phyloP scores from a whole-genome alignment of 35 echinoderm and acorn worm species.

The Ophioderma brevispina region DNA sequence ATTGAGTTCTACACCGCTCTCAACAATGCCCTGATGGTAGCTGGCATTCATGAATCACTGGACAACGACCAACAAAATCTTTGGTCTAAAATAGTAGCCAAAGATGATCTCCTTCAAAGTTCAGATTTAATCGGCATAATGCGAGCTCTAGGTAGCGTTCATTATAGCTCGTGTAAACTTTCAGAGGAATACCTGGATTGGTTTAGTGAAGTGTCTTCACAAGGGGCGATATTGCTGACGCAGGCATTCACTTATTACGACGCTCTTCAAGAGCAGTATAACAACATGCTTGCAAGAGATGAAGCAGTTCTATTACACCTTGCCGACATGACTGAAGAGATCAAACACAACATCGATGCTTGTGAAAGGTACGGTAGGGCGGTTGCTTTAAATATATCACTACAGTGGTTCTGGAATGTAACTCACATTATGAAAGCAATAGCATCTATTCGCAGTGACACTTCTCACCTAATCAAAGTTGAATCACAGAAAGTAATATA shows the following conservation, averaged over 20 bases:
- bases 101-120: constrained; percentile 30
- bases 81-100: constrained; percentile 27
- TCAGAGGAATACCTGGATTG: constrained; percentile 4
- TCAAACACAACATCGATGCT: background rate
- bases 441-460: background rate
- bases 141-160: constrained; percentile 34
- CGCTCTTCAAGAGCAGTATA: background rate
- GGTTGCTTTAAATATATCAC: background rate
- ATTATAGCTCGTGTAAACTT: constrained; percentile 20
- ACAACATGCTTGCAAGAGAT: background rate
- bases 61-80: too few species aligned
- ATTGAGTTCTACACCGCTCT: too few species aligned
- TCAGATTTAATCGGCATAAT: constrained; percentile 41
- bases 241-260: constrained; percentile 23
- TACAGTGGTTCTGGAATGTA: constrained; percentile 40
- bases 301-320: background rate
- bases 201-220: constrained; percentile 29
- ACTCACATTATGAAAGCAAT: constrained; percentile 21
- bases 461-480: background rate
- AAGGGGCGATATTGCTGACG: background rate
- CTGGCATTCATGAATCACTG: too few species aligned
- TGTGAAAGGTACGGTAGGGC: constrained; percentile 15
- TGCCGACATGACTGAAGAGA: constrained; percentile 7
- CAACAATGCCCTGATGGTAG: too few species aligned
- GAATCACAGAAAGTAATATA: background rate